Base-by-base conservation (phyloP, 1,140 invertebrate genomes). In the Rhagoletis zephyria region DNA sequence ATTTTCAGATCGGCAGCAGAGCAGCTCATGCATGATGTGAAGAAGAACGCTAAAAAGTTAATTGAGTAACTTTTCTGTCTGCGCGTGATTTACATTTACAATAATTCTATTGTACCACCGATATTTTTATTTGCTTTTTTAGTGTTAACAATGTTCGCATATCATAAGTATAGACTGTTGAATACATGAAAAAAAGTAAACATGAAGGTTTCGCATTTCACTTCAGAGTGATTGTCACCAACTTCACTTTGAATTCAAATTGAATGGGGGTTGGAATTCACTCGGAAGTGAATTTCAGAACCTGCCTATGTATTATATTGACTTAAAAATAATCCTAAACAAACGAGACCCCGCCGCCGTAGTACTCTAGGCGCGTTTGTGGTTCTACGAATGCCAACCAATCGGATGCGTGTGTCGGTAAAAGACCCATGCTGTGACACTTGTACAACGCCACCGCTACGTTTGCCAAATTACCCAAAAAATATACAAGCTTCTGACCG, bases 301-400 rank as follows among this genome's bases (percentile, higher is more conserved):
- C 30, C 30, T 30, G 30, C 30, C 30, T 30, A 30, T 30, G 30
- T 30, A 30, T 30, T 30, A 30, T 30, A 30, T 30, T 30, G 30
- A 30, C 30, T 30, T 30, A 30, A 30, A 30, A 30, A 30, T 61
- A 65, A 64, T 30, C 88, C 89, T 92, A 92, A 87, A 91, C 92
- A 90, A 97, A 95, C 81, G 95, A 94, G 87, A 97, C 92, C 87
- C 97, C 97, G 87, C 97, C 97, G 61, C 97, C 97, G 90, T 97
- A 96, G 94, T 96, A 97, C 93, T 98, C 97, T 87, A 97, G 94
- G 92, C 97, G 95, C 89, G 95, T 95, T 93, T 97, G 97, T 7
- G 98, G 97, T 93, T 99, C 97, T 59, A 98, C 97, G 94, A 99
- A 99, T 64, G 98, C 98, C 60, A 99, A 94, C 99, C 99, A 99